Conservation (phyloP, 2,113 vertebrate species). For the Climacteris rufus region DNA sequence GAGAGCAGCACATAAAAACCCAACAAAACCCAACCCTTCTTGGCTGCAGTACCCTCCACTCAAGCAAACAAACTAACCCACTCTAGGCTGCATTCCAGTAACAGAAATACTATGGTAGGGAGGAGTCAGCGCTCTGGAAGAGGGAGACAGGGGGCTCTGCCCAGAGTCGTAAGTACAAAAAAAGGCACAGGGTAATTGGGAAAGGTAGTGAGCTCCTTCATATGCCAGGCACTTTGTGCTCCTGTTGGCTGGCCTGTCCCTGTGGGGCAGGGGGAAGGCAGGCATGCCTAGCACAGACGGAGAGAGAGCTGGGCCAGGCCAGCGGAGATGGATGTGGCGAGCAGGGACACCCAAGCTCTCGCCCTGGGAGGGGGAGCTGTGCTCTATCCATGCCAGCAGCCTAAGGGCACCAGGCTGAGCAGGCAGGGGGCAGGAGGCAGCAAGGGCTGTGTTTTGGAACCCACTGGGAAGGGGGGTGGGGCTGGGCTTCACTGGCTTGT, state of each 20-base stretch:
- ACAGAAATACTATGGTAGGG: constrained; percentile 65
- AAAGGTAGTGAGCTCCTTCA: constrained; percentile 88
- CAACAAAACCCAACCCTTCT: constrained; percentile 61
- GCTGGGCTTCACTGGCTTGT: constrained; percentile 65
- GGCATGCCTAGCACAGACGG: constrained; percentile 31
- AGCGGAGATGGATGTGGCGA: neutral
- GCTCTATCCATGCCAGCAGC: neutral
- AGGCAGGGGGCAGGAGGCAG: neutral
- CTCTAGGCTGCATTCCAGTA: constrained; percentile 69
- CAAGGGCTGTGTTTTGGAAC: constrained; percentile 17
- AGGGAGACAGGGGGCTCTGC: constrained; percentile 10
- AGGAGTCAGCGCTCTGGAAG: constrained; percentile 38
- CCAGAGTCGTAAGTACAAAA: constrained; percentile 46
- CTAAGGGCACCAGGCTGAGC: neutral
- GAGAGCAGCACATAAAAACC: constrained; percentile 86
- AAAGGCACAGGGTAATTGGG: constrained; percentile 57
- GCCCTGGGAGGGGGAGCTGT: neutral
- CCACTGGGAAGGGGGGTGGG: neutral
- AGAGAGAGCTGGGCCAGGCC: neutral
- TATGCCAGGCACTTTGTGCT: constrained; percentile 91
- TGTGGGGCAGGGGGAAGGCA: neutral
- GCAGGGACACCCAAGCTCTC: neutral
- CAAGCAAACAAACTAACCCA: constrained; percentile 65
- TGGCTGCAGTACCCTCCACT: constrained; percentile 59
- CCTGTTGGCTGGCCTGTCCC: constrained; percentile 33